Base-by-base conservation (phyloP, 2,113 vertebrate genomes). In the Dipodomys ordii region DNA sequence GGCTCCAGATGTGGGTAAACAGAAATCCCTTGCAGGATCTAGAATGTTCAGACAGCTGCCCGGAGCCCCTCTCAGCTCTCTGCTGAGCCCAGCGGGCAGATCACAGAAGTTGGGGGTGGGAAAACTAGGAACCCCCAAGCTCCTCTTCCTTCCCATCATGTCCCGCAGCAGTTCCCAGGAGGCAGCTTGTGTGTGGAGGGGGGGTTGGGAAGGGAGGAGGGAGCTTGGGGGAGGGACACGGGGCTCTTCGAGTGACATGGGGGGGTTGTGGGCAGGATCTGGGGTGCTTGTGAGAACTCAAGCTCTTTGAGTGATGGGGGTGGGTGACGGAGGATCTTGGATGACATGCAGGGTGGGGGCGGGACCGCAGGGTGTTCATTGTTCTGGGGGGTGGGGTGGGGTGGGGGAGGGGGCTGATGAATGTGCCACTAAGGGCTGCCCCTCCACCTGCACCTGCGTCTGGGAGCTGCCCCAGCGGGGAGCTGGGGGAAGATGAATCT, bases 401-500 rank as follows among this genome's bases (percentile, higher is more conserved):
- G n/a, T n/a, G n/a, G n/a, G n/a, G n/a, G n/a, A n/a, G n/a, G 91
- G 83, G 88, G 71, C 78, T 3, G 85, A 83, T 83, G 69, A 77
- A 94, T 44, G 83, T 7, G 16, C 44, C 4, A 44, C 86, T 91
- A 89, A 91, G n/a, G 62, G 88, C 86, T 57, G 53, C 69, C 4
- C 16, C 89, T 57, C 53, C 57, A 28, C 18, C 49, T 94, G 92
- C 28, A 0, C 39, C 0, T 62, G 92, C 96, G 87, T 84, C 89
- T n/a, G 77, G n/a, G 92, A 95, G 90, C 69, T 16, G 9, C 80
- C 71, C 67, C 86, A 88, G 94, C 19, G 30, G 91, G 93, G 62
- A 81, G 73, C 87, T 67, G 0, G 62, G 85, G 93, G 88, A 88
- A 93, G 93, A 92, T 81, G 87, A 94, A 93, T 92, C 57, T 68